Evolutionary conservation across 2,113 vertebrate genomes (phyloP).

Genomic region (Hippopotamus amphibius): DNA sequence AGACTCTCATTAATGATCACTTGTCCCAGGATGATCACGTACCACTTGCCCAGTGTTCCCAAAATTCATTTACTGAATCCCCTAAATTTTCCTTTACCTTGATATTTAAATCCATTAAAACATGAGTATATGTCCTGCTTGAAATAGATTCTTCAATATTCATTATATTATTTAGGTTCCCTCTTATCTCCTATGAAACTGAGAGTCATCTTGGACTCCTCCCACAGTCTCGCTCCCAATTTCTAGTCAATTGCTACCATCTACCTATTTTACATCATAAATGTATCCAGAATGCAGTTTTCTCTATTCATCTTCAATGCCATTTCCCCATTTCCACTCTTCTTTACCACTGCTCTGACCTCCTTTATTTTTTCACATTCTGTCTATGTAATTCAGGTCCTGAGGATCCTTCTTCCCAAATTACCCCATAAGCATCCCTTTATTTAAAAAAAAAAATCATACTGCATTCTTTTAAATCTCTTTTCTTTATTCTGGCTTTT

Average conservation of each 20-base stretch:
- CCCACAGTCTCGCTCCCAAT: neutral
- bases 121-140: neutral
- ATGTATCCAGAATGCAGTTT: neutral
- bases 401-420: neutral
- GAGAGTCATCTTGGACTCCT: neutral
- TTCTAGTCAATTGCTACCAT: neutral
- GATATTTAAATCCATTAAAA: neutral
- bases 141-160: slow-evolving; percentile 3
- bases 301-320: neutral
- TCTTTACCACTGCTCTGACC: neutral
- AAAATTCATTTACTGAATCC: neutral
- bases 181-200: neutral
- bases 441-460: neutral
- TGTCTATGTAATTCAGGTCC: neutral
- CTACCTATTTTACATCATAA: neutral
- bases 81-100: neutral
- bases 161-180: neutral
- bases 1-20: neutral
- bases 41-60: neutral
- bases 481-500: neutral
- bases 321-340: neutral
- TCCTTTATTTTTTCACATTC: neutral
- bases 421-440: neutral
- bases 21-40: neutral
- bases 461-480: neutral